A percentile compares a stretch with the other conserved stretches of the same genome.
These are phyloP conservation scores for Lasiurus borealis DNA, from an alignment of 2,113 vertebrate genomes.

Conservation along the genomic window DNA sequence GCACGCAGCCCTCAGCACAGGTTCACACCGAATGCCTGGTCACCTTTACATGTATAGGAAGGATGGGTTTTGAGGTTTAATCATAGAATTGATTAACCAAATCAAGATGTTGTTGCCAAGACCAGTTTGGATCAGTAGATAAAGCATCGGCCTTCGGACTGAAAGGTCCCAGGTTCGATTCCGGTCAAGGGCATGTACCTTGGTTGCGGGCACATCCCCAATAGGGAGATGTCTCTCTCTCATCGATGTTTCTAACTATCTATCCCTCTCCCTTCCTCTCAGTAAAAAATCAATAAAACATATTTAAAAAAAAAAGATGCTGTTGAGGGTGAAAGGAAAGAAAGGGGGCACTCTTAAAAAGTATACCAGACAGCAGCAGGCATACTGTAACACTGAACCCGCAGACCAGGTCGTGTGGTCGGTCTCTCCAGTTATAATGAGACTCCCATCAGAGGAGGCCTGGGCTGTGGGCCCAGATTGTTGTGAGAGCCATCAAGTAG, in stretches of 20 bases:
- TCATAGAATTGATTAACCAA: background rate
- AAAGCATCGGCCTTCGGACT: too few relatives aligned
- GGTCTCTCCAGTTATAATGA: background rate
- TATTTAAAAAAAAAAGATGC: background rate
- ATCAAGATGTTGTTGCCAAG: background rate
- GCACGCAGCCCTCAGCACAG: background rate
- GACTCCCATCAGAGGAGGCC: background rate
- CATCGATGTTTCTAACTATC: too few relatives aligned
- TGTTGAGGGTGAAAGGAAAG: background rate
- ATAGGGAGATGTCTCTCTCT: too few relatives aligned
- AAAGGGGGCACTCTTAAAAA: background rate
- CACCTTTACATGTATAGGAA: background rate
- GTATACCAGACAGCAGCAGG: background rate
- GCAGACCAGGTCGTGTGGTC: background rate
- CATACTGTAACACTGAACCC: background rate
- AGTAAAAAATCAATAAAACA: too few relatives aligned
- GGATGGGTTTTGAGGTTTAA: background rate
- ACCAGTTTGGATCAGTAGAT: too few relatives aligned
- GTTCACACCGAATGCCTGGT: background rate
- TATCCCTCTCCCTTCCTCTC: too few relatives aligned
- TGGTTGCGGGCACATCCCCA: too few relatives aligned
- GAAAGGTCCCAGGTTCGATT: too few relatives aligned
- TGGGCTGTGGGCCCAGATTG: rapidly evolving
- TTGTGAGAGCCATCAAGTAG: background rate
- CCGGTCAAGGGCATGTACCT: too few relatives aligned